phyloP scores from a whole-genome alignment of 2,113 vertebrate genomes.

The Mormyrus iriodes region DNA sequence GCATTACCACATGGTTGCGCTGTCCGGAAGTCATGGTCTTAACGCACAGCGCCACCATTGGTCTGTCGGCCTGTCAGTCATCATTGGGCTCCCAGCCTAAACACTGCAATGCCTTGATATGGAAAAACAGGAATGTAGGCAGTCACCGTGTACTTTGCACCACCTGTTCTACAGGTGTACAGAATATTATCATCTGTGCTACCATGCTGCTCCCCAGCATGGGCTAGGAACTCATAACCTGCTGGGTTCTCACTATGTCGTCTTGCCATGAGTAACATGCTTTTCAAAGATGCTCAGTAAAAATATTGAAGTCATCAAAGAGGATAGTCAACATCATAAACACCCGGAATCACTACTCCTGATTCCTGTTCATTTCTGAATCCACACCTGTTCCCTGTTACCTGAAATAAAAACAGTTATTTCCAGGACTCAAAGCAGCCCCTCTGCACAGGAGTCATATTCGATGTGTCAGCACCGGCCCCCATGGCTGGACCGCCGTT shows the following conservation, averaged over 20 bases:
- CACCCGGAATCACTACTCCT: background rate
- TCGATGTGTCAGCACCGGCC: background rate
- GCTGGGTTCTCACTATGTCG: background rate
- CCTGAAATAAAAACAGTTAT: background rate
- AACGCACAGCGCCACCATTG: slow-evolving; percentile 69
- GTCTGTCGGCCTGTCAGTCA: slow-evolving; percentile 82
- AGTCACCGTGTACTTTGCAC: slow-evolving; percentile 67
- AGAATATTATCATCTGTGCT: slow-evolving; percentile 90
- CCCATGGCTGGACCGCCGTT: background rate
- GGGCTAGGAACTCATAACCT: background rate
- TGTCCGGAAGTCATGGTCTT: slow-evolving; percentile 90
- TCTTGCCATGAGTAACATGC: background rate
- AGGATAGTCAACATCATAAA: background rate
- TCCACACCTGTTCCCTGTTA: background rate
- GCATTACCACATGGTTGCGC: slow-evolving; percentile 95
- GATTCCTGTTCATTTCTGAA: background rate
- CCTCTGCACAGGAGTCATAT: background rate
- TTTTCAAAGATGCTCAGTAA: background rate
- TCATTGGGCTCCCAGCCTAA: slow-evolving; percentile 75
- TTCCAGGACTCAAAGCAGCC: background rate
- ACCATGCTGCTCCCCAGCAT: slow-evolving; percentile 61
- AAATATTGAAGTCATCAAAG: background rate
- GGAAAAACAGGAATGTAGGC: slow-evolving; percentile 81
- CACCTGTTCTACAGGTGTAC: slow-evolving; percentile 96
- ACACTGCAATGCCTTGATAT: slow-evolving; percentile 88